Evolutionary conservation across 2,888 invertebrate species (phyloP).

Genomic region (Zygogramma bicolorata): DNA sequence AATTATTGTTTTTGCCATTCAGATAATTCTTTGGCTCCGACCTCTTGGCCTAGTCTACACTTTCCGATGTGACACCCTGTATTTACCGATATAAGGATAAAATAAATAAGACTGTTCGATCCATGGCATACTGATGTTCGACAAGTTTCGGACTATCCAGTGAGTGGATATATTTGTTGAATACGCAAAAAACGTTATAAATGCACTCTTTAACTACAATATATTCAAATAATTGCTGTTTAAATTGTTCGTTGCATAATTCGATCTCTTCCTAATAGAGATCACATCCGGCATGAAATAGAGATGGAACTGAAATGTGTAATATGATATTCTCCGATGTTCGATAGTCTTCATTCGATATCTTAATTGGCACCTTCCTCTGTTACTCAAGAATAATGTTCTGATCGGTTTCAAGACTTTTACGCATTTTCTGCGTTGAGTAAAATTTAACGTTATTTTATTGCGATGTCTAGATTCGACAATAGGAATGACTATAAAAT

Average conservation of each 20-base stretch:
- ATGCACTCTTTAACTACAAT: not conserved
- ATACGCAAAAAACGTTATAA: too few species aligned
- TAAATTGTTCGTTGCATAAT: not conserved
- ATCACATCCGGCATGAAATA: not conserved
- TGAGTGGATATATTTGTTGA: too few species aligned
- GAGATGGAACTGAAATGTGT: not conserved
- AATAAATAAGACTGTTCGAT: too few species aligned
- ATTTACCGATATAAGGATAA: too few species aligned
- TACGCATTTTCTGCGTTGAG: not conserved
- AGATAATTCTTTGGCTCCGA: too few species aligned
- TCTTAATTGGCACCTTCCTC: not conserved
- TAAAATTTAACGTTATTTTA: not conserved
- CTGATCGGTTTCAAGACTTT: not conserved
- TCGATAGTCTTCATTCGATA: not conserved
- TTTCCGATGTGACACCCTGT: too few species aligned
- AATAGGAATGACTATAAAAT: too few species aligned
- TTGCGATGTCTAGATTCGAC: not conserved
- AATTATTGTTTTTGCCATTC: too few species aligned
- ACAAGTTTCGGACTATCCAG: too few species aligned
- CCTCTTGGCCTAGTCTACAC: too few species aligned
- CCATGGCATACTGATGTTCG: too few species aligned
- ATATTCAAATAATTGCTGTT: not conserved
- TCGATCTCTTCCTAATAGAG: not conserved
- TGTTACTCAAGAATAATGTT: not conserved
- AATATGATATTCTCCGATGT: not conserved